These are phyloP conservation scores for Eurystomus glaucurus DNA, from an alignment of 2,797 vertebrate species.

Conservation along the genomic window DNA sequence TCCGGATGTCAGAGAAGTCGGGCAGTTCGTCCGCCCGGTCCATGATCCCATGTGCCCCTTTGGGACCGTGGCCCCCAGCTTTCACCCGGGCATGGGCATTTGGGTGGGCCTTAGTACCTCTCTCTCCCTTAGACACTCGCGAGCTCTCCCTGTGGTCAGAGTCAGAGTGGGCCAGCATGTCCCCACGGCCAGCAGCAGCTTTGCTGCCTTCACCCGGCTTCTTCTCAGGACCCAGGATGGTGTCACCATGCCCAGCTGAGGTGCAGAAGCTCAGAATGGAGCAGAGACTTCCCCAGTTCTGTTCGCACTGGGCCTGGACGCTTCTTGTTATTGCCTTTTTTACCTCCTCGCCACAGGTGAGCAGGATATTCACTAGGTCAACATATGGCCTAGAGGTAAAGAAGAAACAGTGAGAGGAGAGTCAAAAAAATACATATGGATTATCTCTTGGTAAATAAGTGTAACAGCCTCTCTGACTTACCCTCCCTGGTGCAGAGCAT, in stretches of 20 bases:
- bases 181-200: slow-evolving; percentile 67
- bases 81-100: slow-evolving; percentile 83
- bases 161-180: slow-evolving; percentile 79
- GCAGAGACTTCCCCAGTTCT: slow-evolving; percentile 97
- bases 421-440: neutral
- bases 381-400: slow-evolving; percentile 90
- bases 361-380: slow-evolving; percentile 95
- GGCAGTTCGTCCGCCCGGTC: slow-evolving; percentile 89
- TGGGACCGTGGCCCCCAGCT: slow-evolving; percentile 82
- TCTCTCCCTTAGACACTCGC: slow-evolving; percentile 88
- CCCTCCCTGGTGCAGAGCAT: neutral
- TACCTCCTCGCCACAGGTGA: slow-evolving; percentile 96
- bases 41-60: slow-evolving; percentile 85
- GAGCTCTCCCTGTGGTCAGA: slow-evolving; percentile 80
- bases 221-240: slow-evolving; percentile 58
- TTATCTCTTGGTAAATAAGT: neutral
- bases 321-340: slow-evolving; percentile 94
- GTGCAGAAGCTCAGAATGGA: slow-evolving; percentile 96
- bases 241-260: slow-evolving; percentile 70
- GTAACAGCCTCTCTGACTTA: neutral
- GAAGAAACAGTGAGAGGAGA: neutral
- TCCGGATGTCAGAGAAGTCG: slow-evolving; percentile 92
- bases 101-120: slow-evolving; percentile 85
- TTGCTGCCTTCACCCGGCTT: slow-evolving; percentile 67
- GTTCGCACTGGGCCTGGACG: slow-evolving; percentile 94